Conservation (phyloP, 2,888 invertebrate species). For the Nebria salina region DNA sequence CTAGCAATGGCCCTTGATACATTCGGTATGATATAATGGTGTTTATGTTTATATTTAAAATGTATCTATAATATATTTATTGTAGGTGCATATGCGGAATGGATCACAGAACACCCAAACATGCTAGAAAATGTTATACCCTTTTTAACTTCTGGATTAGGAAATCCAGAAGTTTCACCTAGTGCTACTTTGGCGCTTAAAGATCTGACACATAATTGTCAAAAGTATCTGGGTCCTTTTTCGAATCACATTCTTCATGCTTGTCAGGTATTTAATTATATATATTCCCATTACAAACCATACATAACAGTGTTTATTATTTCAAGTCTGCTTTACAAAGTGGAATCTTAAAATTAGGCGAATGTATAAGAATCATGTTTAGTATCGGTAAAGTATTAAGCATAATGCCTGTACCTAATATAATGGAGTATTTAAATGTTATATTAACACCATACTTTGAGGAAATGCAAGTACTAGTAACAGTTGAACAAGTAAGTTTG, state of each 20-base stretch:
- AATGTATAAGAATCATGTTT: conserved; percentile 78
- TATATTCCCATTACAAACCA: background rate
- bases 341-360: conserved; percentile 71
- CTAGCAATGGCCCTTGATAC: conserved; percentile 80
- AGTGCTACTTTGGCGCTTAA: conserved; percentile 89
- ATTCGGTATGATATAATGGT: conserved; percentile 66
- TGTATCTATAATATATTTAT: conserved; percentile 13
- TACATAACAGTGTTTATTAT: background rate
- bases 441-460: conserved; percentile 74
- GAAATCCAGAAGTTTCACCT: conserved; percentile 74
- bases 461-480: conserved; percentile 68
- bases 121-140: conserved; percentile 74
- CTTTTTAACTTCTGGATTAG: conserved; percentile 74
- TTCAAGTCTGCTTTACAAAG: conserved; percentile 66
- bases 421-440: conserved; percentile 75
- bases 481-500: conserved; percentile 63
- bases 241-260: conserved; percentile 80
- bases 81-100: conserved; percentile 83
- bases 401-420: conserved; percentile 70
- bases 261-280: conserved; percentile 65
- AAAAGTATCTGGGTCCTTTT: conserved; percentile 76
- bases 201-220: conserved; percentile 86
- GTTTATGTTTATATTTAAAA: background rate
- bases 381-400: conserved; percentile 79
- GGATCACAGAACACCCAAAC: conserved; percentile 79